A percentile compares a stretch with the other conserved stretches of the same genome.
phyloP scores from a whole-genome alignment of 1,140 invertebrate genomes.

The Lineus longissimus region DNA sequence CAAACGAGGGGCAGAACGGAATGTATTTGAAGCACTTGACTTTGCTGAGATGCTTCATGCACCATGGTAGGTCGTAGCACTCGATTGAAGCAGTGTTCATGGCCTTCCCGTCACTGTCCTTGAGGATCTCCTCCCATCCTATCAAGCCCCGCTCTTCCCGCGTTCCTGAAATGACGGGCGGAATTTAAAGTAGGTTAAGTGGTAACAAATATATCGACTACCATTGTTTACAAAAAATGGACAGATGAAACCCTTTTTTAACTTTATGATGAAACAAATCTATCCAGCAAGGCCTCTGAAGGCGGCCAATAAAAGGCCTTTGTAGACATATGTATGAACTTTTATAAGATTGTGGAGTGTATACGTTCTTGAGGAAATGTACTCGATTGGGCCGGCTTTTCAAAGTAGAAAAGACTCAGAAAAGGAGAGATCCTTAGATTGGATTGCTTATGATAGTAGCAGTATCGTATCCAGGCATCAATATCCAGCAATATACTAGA shows the following conservation, averaged over 20 bases:
- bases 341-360: too few species aligned
- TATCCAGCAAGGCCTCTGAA: not conserved
- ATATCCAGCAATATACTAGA: not conserved
- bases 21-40: not conserved
- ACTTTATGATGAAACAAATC: not conserved
- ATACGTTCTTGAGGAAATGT: too few species aligned
- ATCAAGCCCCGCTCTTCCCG: constrained; percentile 31
- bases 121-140: constrained; percentile 18
- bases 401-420: too few species aligned
- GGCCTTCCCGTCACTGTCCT: not conserved
- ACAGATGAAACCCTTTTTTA: not conserved
- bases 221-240: not conserved
- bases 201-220: not conserved
- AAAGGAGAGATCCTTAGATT: too few species aligned
- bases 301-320: too few species aligned
- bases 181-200: not conserved
- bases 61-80: constrained; percentile 5
- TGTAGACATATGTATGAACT: too few species aligned
- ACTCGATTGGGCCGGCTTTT: too few species aligned
- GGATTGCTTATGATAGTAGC: too few species aligned
- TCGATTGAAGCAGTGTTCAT: not conserved
- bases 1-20: not conserved
- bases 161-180: constrained; percentile 25
- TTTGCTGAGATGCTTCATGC: not conserved
- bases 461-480: too few species aligned